Conservation (phyloP, 2,797 vertebrate genomes). For the Chromis chromis region DNA sequence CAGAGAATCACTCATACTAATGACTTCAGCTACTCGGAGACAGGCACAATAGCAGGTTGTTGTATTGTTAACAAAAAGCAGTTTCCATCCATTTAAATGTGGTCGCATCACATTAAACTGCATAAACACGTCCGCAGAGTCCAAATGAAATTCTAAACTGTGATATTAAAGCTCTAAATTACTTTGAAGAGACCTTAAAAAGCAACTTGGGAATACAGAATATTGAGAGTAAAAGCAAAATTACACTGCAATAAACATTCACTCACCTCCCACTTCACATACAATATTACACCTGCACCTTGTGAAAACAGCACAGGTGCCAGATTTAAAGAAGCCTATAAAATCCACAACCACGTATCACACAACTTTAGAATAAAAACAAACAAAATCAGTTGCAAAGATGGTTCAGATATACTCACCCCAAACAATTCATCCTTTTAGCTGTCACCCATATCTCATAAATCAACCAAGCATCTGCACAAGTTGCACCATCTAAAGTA, state of each 20-base stretch:
- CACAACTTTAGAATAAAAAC: background rate
- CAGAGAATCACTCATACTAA: conserved; percentile 37
- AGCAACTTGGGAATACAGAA: background rate
- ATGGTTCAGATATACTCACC: conserved; percentile 83
- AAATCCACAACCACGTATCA: background rate
- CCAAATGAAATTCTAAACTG: background rate
- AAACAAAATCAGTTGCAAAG: background rate
- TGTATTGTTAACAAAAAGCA: background rate
- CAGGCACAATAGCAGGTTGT: too few species aligned
- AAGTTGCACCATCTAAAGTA: conserved; percentile 17
- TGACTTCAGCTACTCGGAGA: conserved; percentile 7
- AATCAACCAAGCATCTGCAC: conserved; percentile 25
- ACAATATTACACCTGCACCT: conserved; percentile 17
- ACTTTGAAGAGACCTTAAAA: conserved; percentile 23
- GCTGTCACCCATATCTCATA: conserved; percentile 65
- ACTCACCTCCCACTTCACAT: conserved; percentile 24
- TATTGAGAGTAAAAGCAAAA: background rate
- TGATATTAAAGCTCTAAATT: conserved; percentile 3
- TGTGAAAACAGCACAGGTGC: conserved; percentile 15
- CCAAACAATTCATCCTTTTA: conserved; percentile 88
- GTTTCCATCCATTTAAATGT: background rate
- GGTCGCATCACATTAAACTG: background rate
- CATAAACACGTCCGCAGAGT: background rate
- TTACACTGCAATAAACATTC: conserved; percentile 31
- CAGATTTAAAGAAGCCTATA: background rate